Conservation (phyloP, 1,140 invertebrate species). For the Trinorchestia longiramus region DNA sequence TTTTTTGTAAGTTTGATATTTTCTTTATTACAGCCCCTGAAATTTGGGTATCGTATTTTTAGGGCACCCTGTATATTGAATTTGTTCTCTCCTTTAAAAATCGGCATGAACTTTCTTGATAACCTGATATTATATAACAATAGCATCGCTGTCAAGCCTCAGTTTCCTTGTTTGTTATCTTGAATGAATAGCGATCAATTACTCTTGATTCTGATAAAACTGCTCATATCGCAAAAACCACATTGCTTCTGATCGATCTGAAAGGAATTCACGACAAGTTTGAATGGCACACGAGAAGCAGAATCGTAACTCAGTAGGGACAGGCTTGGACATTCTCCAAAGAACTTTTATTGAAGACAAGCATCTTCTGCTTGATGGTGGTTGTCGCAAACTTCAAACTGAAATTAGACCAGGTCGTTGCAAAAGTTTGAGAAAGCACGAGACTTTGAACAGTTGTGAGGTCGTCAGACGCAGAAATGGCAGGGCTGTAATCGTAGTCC, state of each 20-base stretch:
- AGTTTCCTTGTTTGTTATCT: not conserved
- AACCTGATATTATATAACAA: too few species aligned
- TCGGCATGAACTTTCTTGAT: too few species aligned
- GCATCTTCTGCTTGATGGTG: not conserved
- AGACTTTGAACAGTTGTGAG: not conserved
- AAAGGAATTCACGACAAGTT: not conserved
- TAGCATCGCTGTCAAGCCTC: too few species aligned
- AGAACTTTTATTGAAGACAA: conserved; percentile 8
- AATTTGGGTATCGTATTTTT: too few species aligned
- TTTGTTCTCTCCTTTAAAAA: too few species aligned
- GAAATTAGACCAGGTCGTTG: not conserved
- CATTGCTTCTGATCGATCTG: not conserved
- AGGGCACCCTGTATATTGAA: too few species aligned
- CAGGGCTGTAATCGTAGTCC: not conserved
- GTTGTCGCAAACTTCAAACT: not conserved
- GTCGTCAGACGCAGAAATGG: not conserved
- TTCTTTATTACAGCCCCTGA: too few species aligned
- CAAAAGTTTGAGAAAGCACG: not conserved
- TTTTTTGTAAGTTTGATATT: too few species aligned
- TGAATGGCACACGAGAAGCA: not conserved
- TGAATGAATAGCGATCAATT: not conserved
- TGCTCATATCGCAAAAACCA: not conserved
- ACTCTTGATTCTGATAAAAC: not conserved
- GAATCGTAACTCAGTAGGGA: not conserved
- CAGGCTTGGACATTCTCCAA: not conserved